These are phyloP conservation scores for Charina bottae DNA, from an alignment of 2,113 vertebrate genomes.

Conservation along the genomic window DNA sequence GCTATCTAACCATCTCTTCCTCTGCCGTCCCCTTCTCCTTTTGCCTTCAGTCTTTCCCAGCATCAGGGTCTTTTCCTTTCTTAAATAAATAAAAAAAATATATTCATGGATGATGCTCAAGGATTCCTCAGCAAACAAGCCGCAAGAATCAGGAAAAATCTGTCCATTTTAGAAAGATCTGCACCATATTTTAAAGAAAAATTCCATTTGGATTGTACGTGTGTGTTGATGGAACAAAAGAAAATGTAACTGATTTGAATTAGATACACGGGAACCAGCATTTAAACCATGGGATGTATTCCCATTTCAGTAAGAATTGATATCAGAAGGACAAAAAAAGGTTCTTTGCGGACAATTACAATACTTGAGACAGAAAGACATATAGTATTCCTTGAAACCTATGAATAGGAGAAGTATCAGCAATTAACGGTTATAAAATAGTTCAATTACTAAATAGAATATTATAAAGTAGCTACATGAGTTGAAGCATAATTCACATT, in stretches of 20 bases:
- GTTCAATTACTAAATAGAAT: background rate
- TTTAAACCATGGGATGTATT: slow-evolving; percentile 2
- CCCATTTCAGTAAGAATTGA: background rate
- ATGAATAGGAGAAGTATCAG: background rate
- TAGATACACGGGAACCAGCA: background rate
- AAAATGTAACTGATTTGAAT: background rate
- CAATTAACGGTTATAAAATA: background rate
- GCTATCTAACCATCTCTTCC: too few relatives aligned
- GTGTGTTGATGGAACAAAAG: background rate
- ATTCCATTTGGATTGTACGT: background rate
- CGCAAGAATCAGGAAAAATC: background rate
- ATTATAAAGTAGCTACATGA: background rate
- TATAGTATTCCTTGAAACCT: background rate
- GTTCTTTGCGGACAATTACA: background rate
- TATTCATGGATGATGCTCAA: background rate
- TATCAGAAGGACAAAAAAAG: background rate
- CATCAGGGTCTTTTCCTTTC: too few relatives aligned
- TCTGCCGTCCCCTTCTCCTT: too few relatives aligned
- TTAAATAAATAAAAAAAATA: background rate
- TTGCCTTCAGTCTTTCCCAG: too few relatives aligned
- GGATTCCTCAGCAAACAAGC: background rate
- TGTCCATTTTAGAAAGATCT: background rate
- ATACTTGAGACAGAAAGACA: background rate
- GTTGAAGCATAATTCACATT: background rate
- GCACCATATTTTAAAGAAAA: background rate